Conservation (phyloP, 2,888 invertebrate species). For the Oasisia sp. region DNA sequence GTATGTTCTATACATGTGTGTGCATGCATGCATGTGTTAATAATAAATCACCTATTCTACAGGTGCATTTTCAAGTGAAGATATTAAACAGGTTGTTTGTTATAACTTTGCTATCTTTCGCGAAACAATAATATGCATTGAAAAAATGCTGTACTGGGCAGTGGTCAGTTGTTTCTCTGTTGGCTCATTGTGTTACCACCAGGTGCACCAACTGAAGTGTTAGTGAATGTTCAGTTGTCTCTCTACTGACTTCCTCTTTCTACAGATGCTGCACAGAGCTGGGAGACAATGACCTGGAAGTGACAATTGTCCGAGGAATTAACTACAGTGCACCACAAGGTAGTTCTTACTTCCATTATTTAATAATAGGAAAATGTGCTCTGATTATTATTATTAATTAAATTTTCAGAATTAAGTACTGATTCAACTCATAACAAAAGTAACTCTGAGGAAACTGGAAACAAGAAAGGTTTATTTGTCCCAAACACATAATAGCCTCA, state of each 20-base stretch:
- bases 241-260: not conserved
- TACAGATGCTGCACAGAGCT: conserved; percentile 86
- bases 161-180: not conserved
- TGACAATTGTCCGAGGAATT: conserved; percentile 86
- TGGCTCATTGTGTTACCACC: too few species aligned
- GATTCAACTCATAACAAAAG: too few species aligned
- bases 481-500: too few species aligned
- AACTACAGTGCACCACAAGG: conserved; percentile 72
- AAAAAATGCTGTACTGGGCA: not conserved
- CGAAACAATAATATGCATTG: not conserved
- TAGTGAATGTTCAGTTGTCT: not conserved
- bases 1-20: too few species aligned
- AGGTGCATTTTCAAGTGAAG: not conserved
- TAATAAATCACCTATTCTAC: not conserved
- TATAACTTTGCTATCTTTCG: not conserved
- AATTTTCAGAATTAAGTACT: too few species aligned
- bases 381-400: too few species aligned
- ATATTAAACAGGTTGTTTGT: not conserved
- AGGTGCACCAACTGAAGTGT: too few species aligned
- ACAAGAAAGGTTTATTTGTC: too few species aligned
- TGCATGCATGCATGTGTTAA: not conserved
- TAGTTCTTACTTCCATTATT: conserved; percentile 31
- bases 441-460: too few species aligned
- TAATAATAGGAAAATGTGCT: too few species aligned
- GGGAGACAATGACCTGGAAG: conserved; percentile 88